Base-by-base conservation (phyloP, 1,140 invertebrate genomes). In the Muscidifurax raptorellus region DNA sequence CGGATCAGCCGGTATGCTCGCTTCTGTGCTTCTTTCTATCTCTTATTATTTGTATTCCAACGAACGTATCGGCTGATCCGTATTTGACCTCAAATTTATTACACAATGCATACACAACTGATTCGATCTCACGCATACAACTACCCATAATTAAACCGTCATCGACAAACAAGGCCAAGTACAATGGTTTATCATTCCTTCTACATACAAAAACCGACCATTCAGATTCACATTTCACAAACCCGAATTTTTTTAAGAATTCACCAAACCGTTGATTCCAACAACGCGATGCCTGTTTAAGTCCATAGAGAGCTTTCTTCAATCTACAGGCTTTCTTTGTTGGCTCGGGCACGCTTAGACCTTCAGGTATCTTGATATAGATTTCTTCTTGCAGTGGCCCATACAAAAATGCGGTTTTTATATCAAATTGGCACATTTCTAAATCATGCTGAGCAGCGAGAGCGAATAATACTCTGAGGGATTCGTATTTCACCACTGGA, bases 321-420 rank as follows among this genome's bases (percentile, higher is more conserved):
- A 77, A 36, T 18, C 13, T 52, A 77, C 44, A 77, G 4, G 52
- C 40, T 52, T 87, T 90, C 89, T 86, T 88, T 90, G 47, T 85
- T 88, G 32, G 76, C 78, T 7, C 89, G 88, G 7, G 82, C 6
- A 44, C 72, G 2, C 22, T n/a, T 10, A 75, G 18, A 9, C 72
- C 72, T 44, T 75, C 36, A 25, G 72, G 40, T 13, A 75, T 13
- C 25, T 40, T 28, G 27, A 75, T 75, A 44, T 75, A 75, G 9
- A 75, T 75, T 36, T 75, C 40, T 75, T 75, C 72, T 22, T 75
- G 4, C 25, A 40, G n/a, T 2, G 15, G 3, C 9, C 72, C 72
- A 22, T 75, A 75, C 18, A 75, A 22, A n/a, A 75, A 75, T 5
- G 36, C 72, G 2, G 72, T n/a, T 40, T 44, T 36, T 75, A 28